phyloP scores from a whole-genome alignment of 1,140 invertebrate genomes.

The Drusus annulatus region DNA sequence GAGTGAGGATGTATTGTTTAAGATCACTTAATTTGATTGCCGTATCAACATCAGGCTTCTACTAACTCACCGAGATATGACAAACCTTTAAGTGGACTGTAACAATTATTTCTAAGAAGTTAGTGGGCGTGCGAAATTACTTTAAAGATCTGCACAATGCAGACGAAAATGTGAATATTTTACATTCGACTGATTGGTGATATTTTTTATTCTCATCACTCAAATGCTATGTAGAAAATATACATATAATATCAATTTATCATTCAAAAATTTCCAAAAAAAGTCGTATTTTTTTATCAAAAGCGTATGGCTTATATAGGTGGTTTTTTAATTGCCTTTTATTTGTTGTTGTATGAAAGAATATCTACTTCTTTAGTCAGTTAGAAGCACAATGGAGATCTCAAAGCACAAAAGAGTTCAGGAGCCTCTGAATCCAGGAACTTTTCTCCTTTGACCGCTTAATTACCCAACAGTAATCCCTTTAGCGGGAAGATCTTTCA shows the following conservation, averaged over 20 bases:
- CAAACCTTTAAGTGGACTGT: neutral
- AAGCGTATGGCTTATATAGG: neutral
- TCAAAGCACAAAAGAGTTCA: constrained; percentile 13
- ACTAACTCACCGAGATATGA: neutral
- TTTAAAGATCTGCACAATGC: too few relatives aligned
- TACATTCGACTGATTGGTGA: too few relatives aligned
- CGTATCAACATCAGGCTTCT: neutral
- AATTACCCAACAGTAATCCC: constrained; percentile 44
- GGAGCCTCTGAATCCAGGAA: constrained; percentile 27
- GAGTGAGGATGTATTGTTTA: neutral
- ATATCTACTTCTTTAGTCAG: constrained; percentile 28
- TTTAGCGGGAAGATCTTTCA: constrained; percentile 35
- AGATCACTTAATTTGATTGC: neutral
- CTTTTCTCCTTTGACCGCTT: constrained; percentile 39
- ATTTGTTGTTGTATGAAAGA: constrained; percentile 35
- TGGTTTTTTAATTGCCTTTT: constrained; percentile 22
- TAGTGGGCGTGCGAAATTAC: too few relatives aligned
- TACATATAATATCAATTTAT: constrained; percentile 22
- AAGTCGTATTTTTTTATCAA: neutral
- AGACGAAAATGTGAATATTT: too few relatives aligned
- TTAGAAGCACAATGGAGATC: constrained; percentile 21
- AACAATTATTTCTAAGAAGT: too few relatives aligned
- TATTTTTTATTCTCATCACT: too few relatives aligned
- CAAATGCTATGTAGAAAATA: neutral
- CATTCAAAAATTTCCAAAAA: neutral